phyloP scores from a whole-genome alignment of 1,140 invertebrate genomes.

The Drosophila nigromelanica region DNA sequence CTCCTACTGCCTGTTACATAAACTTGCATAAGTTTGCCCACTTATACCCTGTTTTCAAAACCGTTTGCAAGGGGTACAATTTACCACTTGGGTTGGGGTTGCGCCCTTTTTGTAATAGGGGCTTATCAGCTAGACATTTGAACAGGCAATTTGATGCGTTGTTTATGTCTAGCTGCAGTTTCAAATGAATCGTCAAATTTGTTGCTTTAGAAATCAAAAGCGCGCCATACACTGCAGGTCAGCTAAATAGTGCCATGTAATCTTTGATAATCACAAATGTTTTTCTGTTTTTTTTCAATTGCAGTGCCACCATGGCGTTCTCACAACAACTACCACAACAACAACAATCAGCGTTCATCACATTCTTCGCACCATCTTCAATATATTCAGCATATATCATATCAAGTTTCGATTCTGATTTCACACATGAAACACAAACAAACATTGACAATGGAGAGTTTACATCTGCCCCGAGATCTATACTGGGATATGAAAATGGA shows the following conservation, averaged over 20 bases:
- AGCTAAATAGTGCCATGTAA: constrained; percentile 28
- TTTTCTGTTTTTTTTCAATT: constrained; percentile 21
- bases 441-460: constrained; percentile 72
- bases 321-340: constrained; percentile 61
- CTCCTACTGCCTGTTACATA: too few relatives aligned
- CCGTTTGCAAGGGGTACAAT: too few relatives aligned
- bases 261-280: constrained; percentile 21
- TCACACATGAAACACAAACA: constrained; percentile 36
- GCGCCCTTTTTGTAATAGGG: not conserved
- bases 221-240: constrained; percentile 36
- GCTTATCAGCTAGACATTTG: constrained; percentile 44
- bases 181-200: constrained; percentile 22
- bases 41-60: too few relatives aligned
- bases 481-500: constrained; percentile 80
- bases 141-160: constrained; percentile 3
- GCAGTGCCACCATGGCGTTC: constrained; percentile 81
- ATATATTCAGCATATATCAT: constrained; percentile 41
- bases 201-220: constrained; percentile 8
- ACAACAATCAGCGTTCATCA: constrained; percentile 57
- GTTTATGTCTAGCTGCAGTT: constrained; percentile 21
- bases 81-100: not conserved
- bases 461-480: constrained; percentile 71
- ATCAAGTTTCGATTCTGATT: constrained; percentile 49
- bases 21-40: too few relatives aligned
- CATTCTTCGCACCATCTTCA: constrained; percentile 65